Base-by-base conservation (phyloP, 2,888 invertebrate species). In the Amphipoea lucens region DNA sequence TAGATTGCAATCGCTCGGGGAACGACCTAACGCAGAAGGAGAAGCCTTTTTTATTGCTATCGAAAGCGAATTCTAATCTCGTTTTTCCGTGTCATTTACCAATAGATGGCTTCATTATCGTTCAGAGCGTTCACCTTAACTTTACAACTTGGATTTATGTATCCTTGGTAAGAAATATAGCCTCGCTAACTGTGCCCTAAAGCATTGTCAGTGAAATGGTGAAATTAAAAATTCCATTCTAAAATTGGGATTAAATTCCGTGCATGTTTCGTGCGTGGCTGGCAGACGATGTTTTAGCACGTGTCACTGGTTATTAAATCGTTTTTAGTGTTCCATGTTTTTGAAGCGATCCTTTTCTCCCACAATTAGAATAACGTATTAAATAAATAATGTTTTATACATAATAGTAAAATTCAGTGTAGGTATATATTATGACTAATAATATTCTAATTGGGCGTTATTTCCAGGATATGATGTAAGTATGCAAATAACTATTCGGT, bases 1-100 rank as follows among this genome's bases (percentile, higher is more conserved):
- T 78, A 81, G 63, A 84, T 81, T 76, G 71, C 81, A 87, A 77
- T 76, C 76, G 66, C 68, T 78, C 36, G 65, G 68, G 40, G 68
- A 74, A 54, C 63, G 74, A 84, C 66, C 83, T 79, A 86, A 85
- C 79, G 79, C 71, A 84, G 74, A 83, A 85, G 82, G 82, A 66
- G 81, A 82, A 78, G 76, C 82, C 84, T 84, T 89, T 89, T 90
- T 90, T 83, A 91, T 89, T 84, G 84, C 84, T 74, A 81, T 85
- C 69, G 70, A 88, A 90, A 83, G 86, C 87, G 86, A 90, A 89
- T 90, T 89, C 85, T 90, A 90, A 92, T 91, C 90, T 91, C 86
- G 81, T 90, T 89, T 85, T 90, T 90, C 89, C 88, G 84, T 87
- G 85, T 90, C 90, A 91, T 88, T 92, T 88, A 85, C 78, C 86